Conservation (phyloP, 2,888 invertebrate genomes). For the Drosophila atroscutellata region DNA sequence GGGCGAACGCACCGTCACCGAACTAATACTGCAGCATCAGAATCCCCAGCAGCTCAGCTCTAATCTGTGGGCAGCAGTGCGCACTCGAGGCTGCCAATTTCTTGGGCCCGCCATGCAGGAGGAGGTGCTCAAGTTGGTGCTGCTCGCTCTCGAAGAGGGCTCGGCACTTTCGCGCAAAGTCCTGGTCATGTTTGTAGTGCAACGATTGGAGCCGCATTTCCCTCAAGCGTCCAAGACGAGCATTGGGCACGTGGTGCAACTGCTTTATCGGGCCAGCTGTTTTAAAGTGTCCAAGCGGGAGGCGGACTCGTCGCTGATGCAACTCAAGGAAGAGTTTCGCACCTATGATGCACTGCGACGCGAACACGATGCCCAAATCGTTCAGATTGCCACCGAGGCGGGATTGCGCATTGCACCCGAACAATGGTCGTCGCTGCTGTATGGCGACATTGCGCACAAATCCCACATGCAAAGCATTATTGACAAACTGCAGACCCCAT, state of each 20-base stretch:
- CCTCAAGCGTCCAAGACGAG: slow-evolving; percentile 99
- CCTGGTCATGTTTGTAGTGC: slow-evolving; percentile 99
- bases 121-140: slow-evolving; percentile 96
- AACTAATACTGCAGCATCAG: slow-evolving; percentile 97
- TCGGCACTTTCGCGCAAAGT: slow-evolving; percentile 97
- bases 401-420: slow-evolving; percentile 98
- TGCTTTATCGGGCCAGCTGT: slow-evolving; percentile 98
- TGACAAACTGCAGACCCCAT: slow-evolving; percentile 96
- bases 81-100: slow-evolving; percentile 98
- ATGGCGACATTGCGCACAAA: slow-evolving; percentile 97
- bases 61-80: slow-evolving; percentile 98
- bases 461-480: slow-evolving; percentile 98
- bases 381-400: slow-evolving; percentile 98
- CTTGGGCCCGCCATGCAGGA: slow-evolving; percentile 99
- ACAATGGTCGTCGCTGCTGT: slow-evolving; percentile 98
- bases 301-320: slow-evolving; percentile 98
- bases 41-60: slow-evolving; percentile 97
- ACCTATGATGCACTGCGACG: slow-evolving; percentile 96
- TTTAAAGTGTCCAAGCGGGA: slow-evolving; percentile 99
- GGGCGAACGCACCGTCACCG: slow-evolving; percentile 97
- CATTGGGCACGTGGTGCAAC: slow-evolving; percentile 99
- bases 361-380: slow-evolving; percentile 99
- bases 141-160: slow-evolving; percentile 97
- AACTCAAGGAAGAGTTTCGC: slow-evolving; percentile 97
- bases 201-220: slow-evolving; percentile 97